Base-by-base conservation (phyloP, 2,113 vertebrate genomes). In the Planiliza haematocheilus region DNA sequence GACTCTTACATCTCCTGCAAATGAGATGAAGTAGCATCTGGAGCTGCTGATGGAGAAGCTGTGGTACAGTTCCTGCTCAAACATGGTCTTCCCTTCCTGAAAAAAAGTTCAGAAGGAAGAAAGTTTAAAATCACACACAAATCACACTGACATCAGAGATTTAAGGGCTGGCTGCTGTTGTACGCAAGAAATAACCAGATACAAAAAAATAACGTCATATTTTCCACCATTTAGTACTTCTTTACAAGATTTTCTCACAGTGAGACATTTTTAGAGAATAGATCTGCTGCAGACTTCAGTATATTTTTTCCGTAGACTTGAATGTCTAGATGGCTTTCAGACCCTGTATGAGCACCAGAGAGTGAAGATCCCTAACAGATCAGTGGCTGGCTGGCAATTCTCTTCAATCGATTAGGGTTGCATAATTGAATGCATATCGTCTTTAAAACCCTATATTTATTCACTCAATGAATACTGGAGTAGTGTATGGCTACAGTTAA, bases 1-100 rank as follows among this genome's bases (percentile, higher is more conserved):
- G 46, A 60, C 30, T 94, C 95, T 93, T 89, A 96, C 95, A 14
- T 99, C 97, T 93, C 98, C 98, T 89, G 95, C 91, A 85, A 99
- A 99, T 13, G 96, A 95, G 93, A 99, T 94, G 94, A 99, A 99
- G 95, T 98, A 99, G 75, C 95, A 86, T 93, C 95, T 96, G 89
- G 96, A 93, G 91, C 92, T 94, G 95, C 93, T 96, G 94, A 97
- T 95, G 90, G 92, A 89, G 94, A 99, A 99, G 89, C 95, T 98
- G 95, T 96, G 97, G 92, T 99, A 99, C 63, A 99, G 93, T 83
- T 99, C 98, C 89, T 99, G 98, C 83, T 99, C 97, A 83, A 96
- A 99, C 89, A 96, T 91, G 83, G 93, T 92, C 91, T 95, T 97
- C 38, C 97, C 97, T 87, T 98, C 97, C 97, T 99, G 91, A 53